phyloP scores from a whole-genome alignment of 35 echinoderm and acorn worm genomes.

The Patiria miniata region DNA sequence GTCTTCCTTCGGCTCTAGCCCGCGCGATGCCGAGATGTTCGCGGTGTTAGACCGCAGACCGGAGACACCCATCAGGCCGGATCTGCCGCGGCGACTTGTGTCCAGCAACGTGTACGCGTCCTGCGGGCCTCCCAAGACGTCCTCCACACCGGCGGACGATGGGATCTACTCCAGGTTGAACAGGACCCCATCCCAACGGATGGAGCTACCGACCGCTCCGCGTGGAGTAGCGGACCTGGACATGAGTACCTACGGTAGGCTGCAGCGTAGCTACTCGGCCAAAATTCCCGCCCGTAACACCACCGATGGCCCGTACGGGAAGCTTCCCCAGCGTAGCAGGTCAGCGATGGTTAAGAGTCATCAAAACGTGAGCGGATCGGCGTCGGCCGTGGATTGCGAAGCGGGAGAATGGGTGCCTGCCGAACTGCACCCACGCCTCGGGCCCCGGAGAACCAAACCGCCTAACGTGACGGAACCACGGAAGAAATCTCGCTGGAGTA shows the following conservation, averaged over 20 bases:
- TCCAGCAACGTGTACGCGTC: constrained; percentile 4
- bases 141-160: neutral
- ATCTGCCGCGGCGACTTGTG: neutral
- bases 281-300: neutral
- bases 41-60: neutral
- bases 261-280: constrained; percentile 4
- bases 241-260: neutral
- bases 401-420: neutral
- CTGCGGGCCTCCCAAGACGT: neutral
- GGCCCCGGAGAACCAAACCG: neutral
- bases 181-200: neutral
- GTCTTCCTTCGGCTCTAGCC: neutral
- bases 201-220: neutral
- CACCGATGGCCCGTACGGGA: neutral
- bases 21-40: neutral
- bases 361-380: neutral
- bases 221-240: neutral
- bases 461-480: constrained; percentile 1
- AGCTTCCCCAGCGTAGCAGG: neutral
- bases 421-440: neutral
- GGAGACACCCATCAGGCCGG: neutral
- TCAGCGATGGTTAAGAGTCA: constrained; percentile 10
- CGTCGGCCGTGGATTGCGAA: neutral
- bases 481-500: constrained; percentile 4
- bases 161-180: neutral